Conservation (phyloP, 64 coral and sea anemone species). For the Catalaphyllia jardinei region DNA sequence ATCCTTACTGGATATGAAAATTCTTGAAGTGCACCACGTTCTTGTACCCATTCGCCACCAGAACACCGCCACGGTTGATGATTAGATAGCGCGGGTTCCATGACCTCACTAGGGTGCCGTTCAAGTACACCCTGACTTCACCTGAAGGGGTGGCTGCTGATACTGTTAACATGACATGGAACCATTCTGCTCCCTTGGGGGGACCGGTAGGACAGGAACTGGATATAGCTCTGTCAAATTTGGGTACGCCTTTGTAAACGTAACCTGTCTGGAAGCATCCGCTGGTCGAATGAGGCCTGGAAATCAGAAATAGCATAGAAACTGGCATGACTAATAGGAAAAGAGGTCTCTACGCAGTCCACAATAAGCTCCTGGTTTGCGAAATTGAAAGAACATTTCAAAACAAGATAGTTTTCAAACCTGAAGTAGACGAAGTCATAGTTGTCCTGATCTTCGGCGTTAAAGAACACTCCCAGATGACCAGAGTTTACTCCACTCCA, state of each 20-base stretch:
- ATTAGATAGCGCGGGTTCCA: conserved; percentile 42
- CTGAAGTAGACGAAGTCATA: too few relatives aligned
- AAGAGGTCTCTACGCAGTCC: too few relatives aligned
- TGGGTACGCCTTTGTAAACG: conserved; percentile 45
- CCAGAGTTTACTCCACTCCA: too few relatives aligned
- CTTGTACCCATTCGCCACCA: conserved; percentile 59
- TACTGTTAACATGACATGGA: conserved; percentile 43
- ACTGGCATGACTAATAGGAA: neutral
- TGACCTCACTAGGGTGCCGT: conserved; percentile 14
- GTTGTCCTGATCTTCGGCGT: too few relatives aligned
- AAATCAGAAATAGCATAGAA: too few relatives aligned
- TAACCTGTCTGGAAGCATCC: conserved; percentile 62
- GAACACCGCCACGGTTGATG: conserved; percentile 32
- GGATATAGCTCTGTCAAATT: conserved; percentile 32
- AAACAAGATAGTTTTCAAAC: neutral
- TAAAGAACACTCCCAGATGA: too few relatives aligned
- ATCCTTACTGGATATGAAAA: conserved; percentile 39
- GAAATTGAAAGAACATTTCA: too few relatives aligned
- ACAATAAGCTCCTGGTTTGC: too few relatives aligned
- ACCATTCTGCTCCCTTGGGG: conserved; percentile 62
- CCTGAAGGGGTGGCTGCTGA: conserved; percentile 9
- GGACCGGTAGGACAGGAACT: conserved; percentile 45
- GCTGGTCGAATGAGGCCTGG: conserved; percentile 38
- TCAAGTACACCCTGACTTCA: conserved; percentile 13
- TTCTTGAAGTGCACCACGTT: conserved; percentile 56